A percentile compares a stretch with the other conserved stretches of the same genome.
phyloP scores from a whole-genome alignment of 2,797 vertebrate species.

The Crax fasciolata region DNA sequence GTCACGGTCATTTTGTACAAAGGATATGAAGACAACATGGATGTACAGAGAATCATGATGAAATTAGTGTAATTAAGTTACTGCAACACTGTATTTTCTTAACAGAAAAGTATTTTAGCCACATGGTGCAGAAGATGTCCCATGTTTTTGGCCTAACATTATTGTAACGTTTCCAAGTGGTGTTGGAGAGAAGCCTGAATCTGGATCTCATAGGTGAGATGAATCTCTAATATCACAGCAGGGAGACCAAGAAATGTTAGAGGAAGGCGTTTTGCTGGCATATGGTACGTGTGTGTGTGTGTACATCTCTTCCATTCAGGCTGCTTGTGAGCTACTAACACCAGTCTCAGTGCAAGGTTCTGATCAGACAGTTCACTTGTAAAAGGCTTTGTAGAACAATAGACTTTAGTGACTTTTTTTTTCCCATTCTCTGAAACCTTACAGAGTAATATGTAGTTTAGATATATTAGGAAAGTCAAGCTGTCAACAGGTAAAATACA shows the following conservation, averaged over 20 bases:
- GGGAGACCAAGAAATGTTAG: neutral
- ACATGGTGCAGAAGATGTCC: neutral
- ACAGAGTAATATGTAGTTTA: neutral
- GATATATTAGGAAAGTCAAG: neutral
- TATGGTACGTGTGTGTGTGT: neutral
- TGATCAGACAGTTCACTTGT: neutral
- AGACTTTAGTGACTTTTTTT: neutral
- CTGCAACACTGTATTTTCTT: neutral
- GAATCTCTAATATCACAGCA: neutral
- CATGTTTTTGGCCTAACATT: neutral
- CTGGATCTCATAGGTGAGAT: neutral
- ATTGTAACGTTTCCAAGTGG: neutral
- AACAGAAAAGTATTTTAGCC: neutral
- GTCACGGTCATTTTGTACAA: neutral
- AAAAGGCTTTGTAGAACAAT: neutral
- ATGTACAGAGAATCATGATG: neutral
- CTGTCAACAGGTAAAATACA: neutral
- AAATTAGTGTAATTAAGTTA: neutral
- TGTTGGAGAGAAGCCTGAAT: neutral
- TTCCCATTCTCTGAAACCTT: neutral
- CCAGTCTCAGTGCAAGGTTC: neutral
- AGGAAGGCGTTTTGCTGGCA: neutral
- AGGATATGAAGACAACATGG: neutral
- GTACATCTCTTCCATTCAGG: neutral
- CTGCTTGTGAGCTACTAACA: neutral